Evolutionary conservation across 2,113 vertebrate species (phyloP), one percentile per base, ranked within the genome.

Genomic region (Corythoichthys intestinalis): DNA sequence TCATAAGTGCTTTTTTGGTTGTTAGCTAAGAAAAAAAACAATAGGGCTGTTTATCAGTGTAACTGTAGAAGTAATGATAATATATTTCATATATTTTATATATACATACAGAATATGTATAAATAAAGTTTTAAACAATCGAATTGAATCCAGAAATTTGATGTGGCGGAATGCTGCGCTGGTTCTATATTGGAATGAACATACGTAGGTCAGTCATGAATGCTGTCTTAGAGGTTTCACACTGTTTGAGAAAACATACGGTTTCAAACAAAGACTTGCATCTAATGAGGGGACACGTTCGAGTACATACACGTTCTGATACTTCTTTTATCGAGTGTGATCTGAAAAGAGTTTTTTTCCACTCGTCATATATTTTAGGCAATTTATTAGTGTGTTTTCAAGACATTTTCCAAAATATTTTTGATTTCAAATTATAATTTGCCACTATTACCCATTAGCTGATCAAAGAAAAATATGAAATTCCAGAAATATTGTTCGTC

Each of bases 121-220:
- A 44, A 44, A 44, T 44, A 44, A 44, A 44, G 3, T 44, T 44
- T 44, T 44, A 44, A 7, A 44, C 3, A 2, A 44, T 44, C 9
- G 9, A 8, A 44, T 7, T 44, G 41, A 50, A 12, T 50, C 12
- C 4, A n/a, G 9, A 73, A 71, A 78, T 83, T 66, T 53, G 70
- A 82, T 79, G 78, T 66, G 53, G 65, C 72, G 39, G 73, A 70
- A 73, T 83, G 76, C 69, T 81, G 73, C 77, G 78, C 79, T 83
- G 80, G 78, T 77, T 81, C 76, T 64, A 73, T 73, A 80, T 90
- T 80, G 86, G 75, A 87, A 87, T 83, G 82, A 83, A 86, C 80
- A 87, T 83, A 28, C 20, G 20, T 75, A 74, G 76, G 72, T 68
- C 66, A 82, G 85, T 86, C 84, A 87, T 54, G 81, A 87, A 83